These are phyloP conservation scores for Sylvilagus bachmani DNA, from an alignment of 2,113 vertebrate species.

Conservation along the genomic window DNA sequence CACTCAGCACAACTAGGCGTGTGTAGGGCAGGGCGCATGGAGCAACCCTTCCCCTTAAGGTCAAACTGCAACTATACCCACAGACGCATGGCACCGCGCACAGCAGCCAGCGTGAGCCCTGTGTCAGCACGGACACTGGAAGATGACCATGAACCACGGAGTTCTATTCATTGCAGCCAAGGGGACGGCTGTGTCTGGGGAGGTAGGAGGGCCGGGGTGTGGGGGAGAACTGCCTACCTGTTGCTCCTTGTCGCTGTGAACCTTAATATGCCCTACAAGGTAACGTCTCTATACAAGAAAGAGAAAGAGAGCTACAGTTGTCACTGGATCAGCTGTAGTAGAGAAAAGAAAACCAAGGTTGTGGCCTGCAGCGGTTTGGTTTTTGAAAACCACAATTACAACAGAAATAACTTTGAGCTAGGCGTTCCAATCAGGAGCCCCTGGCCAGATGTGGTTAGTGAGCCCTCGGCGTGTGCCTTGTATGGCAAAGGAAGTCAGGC, in stretches of 20 bases:
- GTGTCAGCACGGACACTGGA: accelerated
- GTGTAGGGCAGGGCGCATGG: not conserved
- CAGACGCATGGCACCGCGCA: accelerated
- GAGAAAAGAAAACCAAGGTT: not conserved
- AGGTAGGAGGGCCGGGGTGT: not conserved
- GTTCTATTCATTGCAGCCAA: not conserved
- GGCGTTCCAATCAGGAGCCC: not conserved
- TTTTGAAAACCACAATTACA: not conserved
- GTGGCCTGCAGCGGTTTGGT: not conserved
- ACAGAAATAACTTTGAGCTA: not conserved
- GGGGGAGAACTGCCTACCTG: not conserved
- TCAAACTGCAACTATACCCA: not conserved
- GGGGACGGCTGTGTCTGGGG: not conserved
- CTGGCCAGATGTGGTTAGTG: not conserved
- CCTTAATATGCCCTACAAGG: not conserved
- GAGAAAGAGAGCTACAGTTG: not conserved
- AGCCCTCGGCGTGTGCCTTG: not conserved
- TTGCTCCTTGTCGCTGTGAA: not conserved
- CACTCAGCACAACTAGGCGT: not conserved
- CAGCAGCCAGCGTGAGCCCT: not conserved
- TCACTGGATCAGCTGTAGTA: conserved; percentile 9
- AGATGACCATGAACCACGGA: not conserved
- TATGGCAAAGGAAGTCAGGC: not conserved
- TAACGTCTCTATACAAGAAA: not conserved
- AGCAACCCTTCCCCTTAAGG: not conserved